Evolutionary conservation across 1,140 invertebrate genomes (phyloP).

Genomic region (Drosophila kohkoa): DNA sequence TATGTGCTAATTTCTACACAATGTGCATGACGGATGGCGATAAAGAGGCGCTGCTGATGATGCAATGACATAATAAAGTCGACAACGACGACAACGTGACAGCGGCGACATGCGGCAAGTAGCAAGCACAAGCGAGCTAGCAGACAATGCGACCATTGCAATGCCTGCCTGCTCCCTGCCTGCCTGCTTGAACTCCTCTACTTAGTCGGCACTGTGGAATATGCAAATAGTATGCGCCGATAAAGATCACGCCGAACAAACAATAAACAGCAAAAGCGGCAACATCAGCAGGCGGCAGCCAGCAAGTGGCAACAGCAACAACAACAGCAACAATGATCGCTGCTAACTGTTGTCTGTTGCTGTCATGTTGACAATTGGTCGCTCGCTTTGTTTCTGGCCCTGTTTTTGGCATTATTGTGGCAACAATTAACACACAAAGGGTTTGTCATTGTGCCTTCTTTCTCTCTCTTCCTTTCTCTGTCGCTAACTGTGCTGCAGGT

Average conservation of each 20-base stretch:
- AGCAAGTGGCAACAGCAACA: constrained; percentile 17
- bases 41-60: constrained; percentile 69
- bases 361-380: constrained; percentile 82
- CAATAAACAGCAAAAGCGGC: constrained; percentile 59
- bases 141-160: constrained; percentile 29
- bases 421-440: constrained; percentile 77
- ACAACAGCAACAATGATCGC: constrained; percentile 47
- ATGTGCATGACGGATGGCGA: constrained; percentile 82
- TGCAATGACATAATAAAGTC: constrained; percentile 82
- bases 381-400: constrained; percentile 68
- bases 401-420: constrained; percentile 65
- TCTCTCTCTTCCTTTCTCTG: neutral
- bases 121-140: neutral
- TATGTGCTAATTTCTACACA: constrained; percentile 82
- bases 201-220: constrained; percentile 48
- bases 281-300: constrained; percentile 41
- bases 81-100: constrained; percentile 52
- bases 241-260: constrained; percentile 74
- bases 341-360: constrained; percentile 54
- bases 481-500: constrained; percentile 53
- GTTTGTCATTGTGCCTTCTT: constrained; percentile 7
- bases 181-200: neutral
- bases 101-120: constrained; percentile 27
- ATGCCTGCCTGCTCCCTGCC: neutral
- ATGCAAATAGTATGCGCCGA: constrained; percentile 74